Conservation (phyloP, 2,113 vertebrate genomes). For the Egretta garzetta region DNA sequence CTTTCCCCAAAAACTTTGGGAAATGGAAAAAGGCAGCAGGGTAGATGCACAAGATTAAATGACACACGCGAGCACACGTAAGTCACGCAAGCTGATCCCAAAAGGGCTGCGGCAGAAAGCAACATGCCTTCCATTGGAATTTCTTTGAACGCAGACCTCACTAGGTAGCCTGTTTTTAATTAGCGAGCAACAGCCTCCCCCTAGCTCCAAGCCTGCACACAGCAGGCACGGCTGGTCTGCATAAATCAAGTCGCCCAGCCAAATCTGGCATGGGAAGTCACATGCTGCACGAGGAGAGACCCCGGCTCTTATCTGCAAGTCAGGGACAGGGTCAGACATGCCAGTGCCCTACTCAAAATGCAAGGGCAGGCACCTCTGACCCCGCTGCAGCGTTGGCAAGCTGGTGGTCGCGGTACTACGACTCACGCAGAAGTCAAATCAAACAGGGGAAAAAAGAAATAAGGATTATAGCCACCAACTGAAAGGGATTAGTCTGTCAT, state of each 20-base stretch:
- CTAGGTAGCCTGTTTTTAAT: background rate
- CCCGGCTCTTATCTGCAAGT: background rate
- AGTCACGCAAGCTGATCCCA: fast-evolving
- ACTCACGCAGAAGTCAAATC: background rate
- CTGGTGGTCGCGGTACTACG: background rate
- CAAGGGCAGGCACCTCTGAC: background rate
- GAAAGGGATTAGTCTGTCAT: background rate
- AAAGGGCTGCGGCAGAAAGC: background rate
- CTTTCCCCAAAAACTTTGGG: background rate
- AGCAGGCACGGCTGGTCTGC: background rate
- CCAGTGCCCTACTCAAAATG: background rate
- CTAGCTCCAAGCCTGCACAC: background rate
- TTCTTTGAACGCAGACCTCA: background rate
- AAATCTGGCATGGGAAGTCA: background rate
- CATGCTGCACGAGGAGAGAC: fast-evolving
- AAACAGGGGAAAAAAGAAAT: background rate
- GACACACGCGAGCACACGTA: fast-evolving
- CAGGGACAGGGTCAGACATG: background rate
- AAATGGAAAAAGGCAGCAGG: background rate
- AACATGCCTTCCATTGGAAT: background rate
- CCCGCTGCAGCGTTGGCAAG: fast-evolving
- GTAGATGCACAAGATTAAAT: background rate
- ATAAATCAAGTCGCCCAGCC: background rate
- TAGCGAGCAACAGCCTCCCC: background rate
- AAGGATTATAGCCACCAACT: background rate